A percentile compares a stretch with the other conserved stretches of the same genome.
Evolutionary conservation across 2,888 invertebrate genomes (phyloP).

Genomic region (Agonopterix arenella): DNA sequence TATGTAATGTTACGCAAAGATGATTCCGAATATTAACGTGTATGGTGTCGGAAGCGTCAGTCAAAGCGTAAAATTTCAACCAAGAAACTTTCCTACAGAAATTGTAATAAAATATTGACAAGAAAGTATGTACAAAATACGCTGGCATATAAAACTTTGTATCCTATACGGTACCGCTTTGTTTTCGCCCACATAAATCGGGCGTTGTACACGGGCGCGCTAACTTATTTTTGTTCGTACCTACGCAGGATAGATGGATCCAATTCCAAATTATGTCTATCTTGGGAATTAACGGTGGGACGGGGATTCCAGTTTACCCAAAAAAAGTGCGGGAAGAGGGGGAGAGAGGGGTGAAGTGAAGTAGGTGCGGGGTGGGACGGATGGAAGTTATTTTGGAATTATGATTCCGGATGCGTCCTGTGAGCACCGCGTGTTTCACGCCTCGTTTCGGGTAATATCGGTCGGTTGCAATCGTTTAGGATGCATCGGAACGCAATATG

Average conservation of each 20-base stretch:
- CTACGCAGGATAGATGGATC: constrained; percentile 75
- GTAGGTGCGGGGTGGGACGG: constrained; percentile 40
- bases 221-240: constrained; percentile 72
- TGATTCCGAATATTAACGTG: no score
- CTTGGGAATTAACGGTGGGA: constrained; percentile 76
- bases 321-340: constrained; percentile 55
- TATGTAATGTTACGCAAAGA: no score
- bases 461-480: constrained; percentile 53
- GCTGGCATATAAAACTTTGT: constrained; percentile 27
- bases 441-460: constrained; percentile 67
- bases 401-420: constrained; percentile 74
- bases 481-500: constrained; percentile 42
- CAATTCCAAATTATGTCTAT: constrained; percentile 78
- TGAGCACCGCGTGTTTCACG: constrained; percentile 68
- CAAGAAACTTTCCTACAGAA: not conserved
- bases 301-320: constrained; percentile 74
- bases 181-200: constrained; percentile 66
- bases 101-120: constrained; percentile 7
- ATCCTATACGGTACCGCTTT: constrained; percentile 40
- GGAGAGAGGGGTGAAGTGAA: constrained; percentile 28
- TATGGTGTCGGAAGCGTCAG: no score
- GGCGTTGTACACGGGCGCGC: constrained; percentile 38
- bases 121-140: constrained; percentile 18
- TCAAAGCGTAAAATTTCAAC: not conserved
- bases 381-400: constrained; percentile 74